Percentiles rank a stretch among this genome's conserved stretches.
These are phyloP conservation scores for Hypomecis punctinalis DNA, from an alignment of 2,888 invertebrate genomes.

Conservation along the genomic window DNA sequence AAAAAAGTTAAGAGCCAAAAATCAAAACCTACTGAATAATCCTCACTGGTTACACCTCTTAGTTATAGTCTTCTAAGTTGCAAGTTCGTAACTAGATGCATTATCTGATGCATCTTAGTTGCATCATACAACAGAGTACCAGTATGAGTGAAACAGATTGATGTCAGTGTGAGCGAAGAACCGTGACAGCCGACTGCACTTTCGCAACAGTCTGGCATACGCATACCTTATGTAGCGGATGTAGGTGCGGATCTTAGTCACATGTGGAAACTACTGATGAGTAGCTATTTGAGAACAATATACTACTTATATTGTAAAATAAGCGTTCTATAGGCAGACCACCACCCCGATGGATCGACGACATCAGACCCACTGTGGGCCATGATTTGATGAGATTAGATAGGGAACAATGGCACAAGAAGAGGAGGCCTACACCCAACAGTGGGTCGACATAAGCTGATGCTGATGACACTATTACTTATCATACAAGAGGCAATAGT, in stretches of 20 bases:
- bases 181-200: slow-evolving; percentile 72
- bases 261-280: slow-evolving; percentile 30
- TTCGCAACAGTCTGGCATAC: slow-evolving; percentile 68
- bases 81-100: slow-evolving; percentile 2
- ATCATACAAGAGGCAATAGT: background rate
- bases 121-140: slow-evolving; percentile 67
- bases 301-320: too few relatives aligned
- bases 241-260: slow-evolving; percentile 34
- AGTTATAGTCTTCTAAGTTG: slow-evolving; percentile 1
- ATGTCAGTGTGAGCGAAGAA: slow-evolving; percentile 62
- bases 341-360: too few relatives aligned
- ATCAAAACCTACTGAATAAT: too few relatives aligned
- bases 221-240: slow-evolving; percentile 40
- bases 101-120: slow-evolving; percentile 48
- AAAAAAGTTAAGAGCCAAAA: too few relatives aligned
- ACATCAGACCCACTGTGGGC: too few relatives aligned
- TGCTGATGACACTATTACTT: too few relatives aligned
- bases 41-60: too few relatives aligned
- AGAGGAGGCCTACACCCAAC: too few relatives aligned
- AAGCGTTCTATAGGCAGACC: too few relatives aligned
- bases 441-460: too few relatives aligned
- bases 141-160: slow-evolving; percentile 70
- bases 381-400: too few relatives aligned
- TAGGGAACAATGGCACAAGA: too few relatives aligned
- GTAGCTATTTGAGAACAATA: slow-evolving; percentile 6